A percentile compares a stretch with the other conserved stretches of the same genome.
Evolutionary conservation across 2,113 vertebrate species (phyloP).

Genomic region (Chaetodon trifascialis): DNA sequence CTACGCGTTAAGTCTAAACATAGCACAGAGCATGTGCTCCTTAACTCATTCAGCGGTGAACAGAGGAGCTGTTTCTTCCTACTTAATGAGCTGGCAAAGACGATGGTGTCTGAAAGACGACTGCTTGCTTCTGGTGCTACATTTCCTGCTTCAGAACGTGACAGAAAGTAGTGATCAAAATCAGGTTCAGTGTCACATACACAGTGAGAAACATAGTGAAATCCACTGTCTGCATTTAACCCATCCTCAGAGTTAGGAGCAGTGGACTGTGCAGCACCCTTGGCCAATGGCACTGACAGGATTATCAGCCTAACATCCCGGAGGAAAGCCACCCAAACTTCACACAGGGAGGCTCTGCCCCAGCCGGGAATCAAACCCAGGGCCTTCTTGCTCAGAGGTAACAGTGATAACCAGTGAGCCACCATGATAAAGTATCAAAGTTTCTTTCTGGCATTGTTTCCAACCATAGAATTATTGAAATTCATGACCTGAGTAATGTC

Average conservation of each 20-base stretch:
- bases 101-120: background rate
- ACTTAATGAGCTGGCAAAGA: conserved; percentile 46
- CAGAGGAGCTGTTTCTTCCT: conserved; percentile 9
- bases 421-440: no score
- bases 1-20: conserved; percentile 19
- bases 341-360: no score
- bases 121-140: background rate
- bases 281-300: no score
- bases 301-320: no score
- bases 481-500: background rate
- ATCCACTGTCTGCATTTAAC: background rate
- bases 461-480: background rate
- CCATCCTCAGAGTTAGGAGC: background rate
- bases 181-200: no score
- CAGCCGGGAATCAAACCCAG: no score
- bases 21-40: conserved; percentile 24
- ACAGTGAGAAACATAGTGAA: no score
- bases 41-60: conserved; percentile 14
- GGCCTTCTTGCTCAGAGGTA: no score
- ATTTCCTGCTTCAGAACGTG: background rate
- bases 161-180: background rate
- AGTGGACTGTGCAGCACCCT: background rate
- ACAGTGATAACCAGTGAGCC: no score
- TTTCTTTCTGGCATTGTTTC: background rate
- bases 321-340: no score